Conservation (phyloP, 92 coral and sea anemone species). For the Diadumene lineata region DNA sequence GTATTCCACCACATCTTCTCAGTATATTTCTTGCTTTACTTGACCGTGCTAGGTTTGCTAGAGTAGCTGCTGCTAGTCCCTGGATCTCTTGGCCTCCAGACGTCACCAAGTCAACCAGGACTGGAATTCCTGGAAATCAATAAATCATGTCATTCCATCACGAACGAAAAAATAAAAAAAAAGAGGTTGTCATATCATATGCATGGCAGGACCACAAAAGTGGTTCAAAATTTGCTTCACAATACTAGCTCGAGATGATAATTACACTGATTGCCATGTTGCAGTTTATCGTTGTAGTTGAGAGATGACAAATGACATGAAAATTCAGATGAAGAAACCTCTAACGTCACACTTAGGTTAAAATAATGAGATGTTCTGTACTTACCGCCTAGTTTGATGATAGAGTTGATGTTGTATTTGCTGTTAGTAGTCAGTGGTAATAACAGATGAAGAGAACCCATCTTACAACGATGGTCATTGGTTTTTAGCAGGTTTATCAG, state of each 20-base stretch:
- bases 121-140: slow-evolving; percentile 55
- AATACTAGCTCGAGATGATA: too few species aligned
- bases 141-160: neutral
- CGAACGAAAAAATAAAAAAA: neutral
- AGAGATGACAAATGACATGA: too few species aligned
- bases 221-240: too few species aligned
- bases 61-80: slow-evolving; percentile 84
- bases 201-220: too few species aligned
- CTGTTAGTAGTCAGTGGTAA: slow-evolving; percentile 78
- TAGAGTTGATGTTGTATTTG: slow-evolving; percentile 80
- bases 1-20: slow-evolving; percentile 77
- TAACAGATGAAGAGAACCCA: slow-evolving; percentile 79
- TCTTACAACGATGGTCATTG: slow-evolving; percentile 78
- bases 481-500: slow-evolving; percentile 84
- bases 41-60: slow-evolving; percentile 85
- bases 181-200: too few species aligned
- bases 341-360: too few species aligned
- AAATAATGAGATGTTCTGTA: too few species aligned
- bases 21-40: slow-evolving; percentile 82
- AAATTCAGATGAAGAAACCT: too few species aligned
- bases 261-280: too few species aligned
- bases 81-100: slow-evolving; percentile 74
- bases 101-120: slow-evolving; percentile 69
- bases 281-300: too few species aligned
- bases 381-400: slow-evolving; percentile 78